Conservation (phyloP, 2,797 vertebrate genomes). For the Acanthopagrus latus region DNA sequence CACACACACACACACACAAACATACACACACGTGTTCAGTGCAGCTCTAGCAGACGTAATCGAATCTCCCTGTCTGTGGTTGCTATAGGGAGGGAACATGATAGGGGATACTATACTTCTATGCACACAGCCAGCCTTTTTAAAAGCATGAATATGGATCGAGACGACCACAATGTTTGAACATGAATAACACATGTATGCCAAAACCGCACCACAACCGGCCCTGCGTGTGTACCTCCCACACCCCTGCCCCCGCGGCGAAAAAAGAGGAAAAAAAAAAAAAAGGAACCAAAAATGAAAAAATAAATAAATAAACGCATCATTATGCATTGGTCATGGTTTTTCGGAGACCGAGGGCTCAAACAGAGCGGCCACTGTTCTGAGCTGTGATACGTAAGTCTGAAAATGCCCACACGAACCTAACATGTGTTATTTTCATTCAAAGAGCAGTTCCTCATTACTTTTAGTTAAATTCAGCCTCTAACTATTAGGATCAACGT, state of each 20-base stretch:
- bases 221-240: slow-evolving; percentile 67
- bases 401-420: slow-evolving; percentile 47
- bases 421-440: slow-evolving; percentile 36
- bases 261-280: slow-evolving; percentile 34
- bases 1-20: slow-evolving; percentile 47
- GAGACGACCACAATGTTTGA: slow-evolving; percentile 84
- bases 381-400: slow-evolving; percentile 64
- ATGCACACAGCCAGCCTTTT: slow-evolving; percentile 74
- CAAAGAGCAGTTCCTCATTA: slow-evolving; percentile 61
- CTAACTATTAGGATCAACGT: slow-evolving; percentile 66
- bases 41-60: slow-evolving; percentile 64
- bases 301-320: slow-evolving; percentile 83
- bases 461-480: slow-evolving; percentile 65
- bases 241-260: slow-evolving; percentile 50
- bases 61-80: slow-evolving; percentile 73
- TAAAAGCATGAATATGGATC: slow-evolving; percentile 85
- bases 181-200: slow-evolving; percentile 86
- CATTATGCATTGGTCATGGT: slow-evolving; percentile 84
- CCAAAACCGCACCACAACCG: slow-evolving; percentile 81
- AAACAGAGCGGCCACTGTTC: slow-evolving; percentile 80
- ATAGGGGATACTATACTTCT: slow-evolving; percentile 78
- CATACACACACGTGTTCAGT: slow-evolving; percentile 47
- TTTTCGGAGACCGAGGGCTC: slow-evolving; percentile 52
- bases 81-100: slow-evolving; percentile 76
- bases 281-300: slow-evolving; percentile 58